Percentiles rank a stretch among this genome's conserved stretches.
These are phyloP conservation scores for Lepidotrigona ventralis DNA, from an alignment of 1,140 invertebrate species.

Conservation along the genomic window DNA sequence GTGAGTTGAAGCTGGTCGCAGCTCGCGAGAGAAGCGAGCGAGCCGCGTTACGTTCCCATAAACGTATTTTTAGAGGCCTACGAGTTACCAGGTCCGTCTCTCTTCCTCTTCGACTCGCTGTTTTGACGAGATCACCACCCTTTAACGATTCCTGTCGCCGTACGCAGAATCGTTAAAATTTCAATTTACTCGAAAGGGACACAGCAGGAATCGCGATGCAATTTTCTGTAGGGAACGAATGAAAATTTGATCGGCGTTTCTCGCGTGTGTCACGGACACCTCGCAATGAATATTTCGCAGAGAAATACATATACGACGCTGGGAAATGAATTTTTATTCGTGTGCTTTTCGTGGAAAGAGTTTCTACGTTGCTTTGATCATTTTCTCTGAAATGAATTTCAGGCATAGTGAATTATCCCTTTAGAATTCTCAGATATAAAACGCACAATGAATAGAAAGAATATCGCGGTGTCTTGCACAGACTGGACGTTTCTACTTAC, in stretches of 20 bases:
- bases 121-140: neutral
- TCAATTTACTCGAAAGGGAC: constrained; percentile 62
- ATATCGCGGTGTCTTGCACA: no score
- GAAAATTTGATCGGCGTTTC: neutral
- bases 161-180: constrained; percentile 68
- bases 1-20: constrained; percentile 4
- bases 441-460: no score
- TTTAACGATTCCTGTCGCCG: neutral
- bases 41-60: constrained; percentile 70
- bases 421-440: no score
- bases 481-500: no score
- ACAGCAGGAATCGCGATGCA: constrained; percentile 8
- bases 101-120: neutral
- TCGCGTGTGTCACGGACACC: neutral
- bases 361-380: no score
- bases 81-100: neutral
- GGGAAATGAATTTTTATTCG: neutral
- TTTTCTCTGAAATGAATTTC: no score
- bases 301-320: neutral
- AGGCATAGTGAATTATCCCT: no score
- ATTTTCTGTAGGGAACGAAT: constrained; percentile 8
- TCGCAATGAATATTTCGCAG: neutral
- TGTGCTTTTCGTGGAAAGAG: neutral
- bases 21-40: constrained; percentile 34
- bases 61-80: constrained; percentile 75